Evolutionary conservation across 2,113 vertebrate species (phyloP), one percentile per base, ranked within the genome.

Genomic region (Spheniscus mendiculus): DNA sequence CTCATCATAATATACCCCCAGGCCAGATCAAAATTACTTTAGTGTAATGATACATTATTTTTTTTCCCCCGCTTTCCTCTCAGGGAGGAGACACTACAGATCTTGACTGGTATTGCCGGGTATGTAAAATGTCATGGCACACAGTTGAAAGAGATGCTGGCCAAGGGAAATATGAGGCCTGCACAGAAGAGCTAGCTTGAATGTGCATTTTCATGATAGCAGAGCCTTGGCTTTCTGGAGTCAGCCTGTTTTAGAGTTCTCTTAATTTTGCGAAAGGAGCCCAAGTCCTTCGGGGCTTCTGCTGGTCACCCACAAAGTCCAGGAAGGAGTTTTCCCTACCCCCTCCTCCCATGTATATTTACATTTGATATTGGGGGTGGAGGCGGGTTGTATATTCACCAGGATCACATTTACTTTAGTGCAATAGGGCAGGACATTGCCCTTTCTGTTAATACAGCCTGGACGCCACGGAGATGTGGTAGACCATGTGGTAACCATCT

Each of bases 21-120:
- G 94, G 97, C 67, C 59, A 95, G 90, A 98, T 94, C 71, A 94
- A 92, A 93, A 96, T 96, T 92, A 79, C 92, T 97, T 96, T 67
- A 95, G 83, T 92, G 85, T 69, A 70, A 40, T 42, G 76, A 87
- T 95, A 91, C 36, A 1, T 73, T 70, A 14, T 61, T 83, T 89
- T 86, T 86, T 77, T 81, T 66, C 23, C 16, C 34, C 36, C 50
- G 49, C 55, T 80, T 95, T 87, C 49, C 78, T 77, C 72, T 89
- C 15, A 38, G 42, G 62, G 58, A 92, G 79, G 74, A 86, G 70
- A 83, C 15, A 29, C 44, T 78, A 42, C 59, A 56, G 73, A 80
- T 91, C 89, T 65, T 92, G 88, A 58, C 52, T 77, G 59, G 47
- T 92, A n/a, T 58, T 92, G 45, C 67, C 93, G 67, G 92, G 30